Base-by-base conservation (phyloP, 30 jellyfish, hydroid and myxozoan species). In the Rhopilema esculentum region DNA sequence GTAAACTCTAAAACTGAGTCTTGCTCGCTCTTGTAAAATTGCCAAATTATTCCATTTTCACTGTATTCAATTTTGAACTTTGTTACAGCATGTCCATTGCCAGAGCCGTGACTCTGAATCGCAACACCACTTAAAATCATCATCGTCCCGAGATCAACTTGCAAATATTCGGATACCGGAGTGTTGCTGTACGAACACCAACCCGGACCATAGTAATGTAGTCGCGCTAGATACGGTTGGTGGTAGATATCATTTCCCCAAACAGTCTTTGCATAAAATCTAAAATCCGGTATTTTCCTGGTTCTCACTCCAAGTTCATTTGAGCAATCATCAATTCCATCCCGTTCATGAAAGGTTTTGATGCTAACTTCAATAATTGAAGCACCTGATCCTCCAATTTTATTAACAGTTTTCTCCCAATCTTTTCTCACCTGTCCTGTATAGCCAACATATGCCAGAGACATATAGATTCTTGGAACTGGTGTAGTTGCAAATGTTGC, bases 261-360 rank as follows among this genome's bases (percentile, higher is more conserved):
- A 27, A 27, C 61, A 20, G 49, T 21, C 25, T 57, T n/a, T 12
- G 94, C 88, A 52, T 67, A 20, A 31, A 85, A 85, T 48, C 83
- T 66, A 2, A 77, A 57, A 32, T 85, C 88, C n/a, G 88, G 88
- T 0, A 85, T 23, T 51, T 74, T 48, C 2, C 77, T 67, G 0
- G 84, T 61, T 23, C 85, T 32, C 8, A 85, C 23, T 6, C 94
- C 94, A 73, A 85, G 49, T 48, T 85, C 94, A 0, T 74, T 72
- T 19, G 88, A 72, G 49, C 94, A 85, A 28, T 85, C 94, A 33
- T 76, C 88, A 27, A 4, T 26, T 16, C 71, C 83, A 16, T 81
- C 62, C 26, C 75, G 69, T 0, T 85, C 94, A 15, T 49, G 57
- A 62, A 62, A 85, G 4, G 67, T 64, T 27, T 65, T 20, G 31